Base-by-base conservation (phyloP, 2,888 invertebrate genomes). In the Pyrgus malvae region DNA sequence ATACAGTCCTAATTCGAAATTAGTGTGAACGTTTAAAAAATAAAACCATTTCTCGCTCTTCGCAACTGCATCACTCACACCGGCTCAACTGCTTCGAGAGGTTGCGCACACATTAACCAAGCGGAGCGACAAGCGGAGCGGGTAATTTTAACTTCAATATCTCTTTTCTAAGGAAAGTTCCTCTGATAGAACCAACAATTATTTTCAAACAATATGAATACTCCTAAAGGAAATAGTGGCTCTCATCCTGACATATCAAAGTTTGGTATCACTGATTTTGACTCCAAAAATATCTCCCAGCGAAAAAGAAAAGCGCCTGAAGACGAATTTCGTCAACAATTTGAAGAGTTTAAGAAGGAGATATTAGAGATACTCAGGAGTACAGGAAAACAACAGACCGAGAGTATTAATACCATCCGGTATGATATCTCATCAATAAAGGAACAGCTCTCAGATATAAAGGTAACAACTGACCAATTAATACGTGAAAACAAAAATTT, bases 81-180 rank as follows among this genome's bases (percentile, higher is more conserved):
- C n/a, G n/a, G n/a, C n/a, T n/a, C n/a, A n/a, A n/a, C n/a, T n/a
- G n/a, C n/a, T n/a, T n/a, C n/a, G n/a, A n/a, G n/a, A 9, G 31
- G 31, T 31, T 2, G n/a, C 31, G 44, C 27, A 35, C n/a, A 11
- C 8, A 21, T 14, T 37, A 37, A 37, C 27, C 9, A 17, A 37
- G 37, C 37, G 37, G 37, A 37, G 37, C 37, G 37, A 37, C n/a
- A 37, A 37, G 17, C 37, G 17, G 37, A 35, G 16, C 37, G 37
- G 37, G 9, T 9, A 37, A 9, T 9, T n/a, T 27, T 2, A 9
- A 37, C 17, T 9, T 3, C n/a, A 31, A 11, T 37, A 27, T 8
- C 17, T 17, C 16, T 37, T 19, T 37, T 37, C 8, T 40, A 5
- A 21, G 3, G 23, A 23, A 21, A 33, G 14, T 14, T 14, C 33